Evolutionary conservation across 2,797 vertebrate species (phyloP).

Genomic region (Enteromius anoplus): DNA sequence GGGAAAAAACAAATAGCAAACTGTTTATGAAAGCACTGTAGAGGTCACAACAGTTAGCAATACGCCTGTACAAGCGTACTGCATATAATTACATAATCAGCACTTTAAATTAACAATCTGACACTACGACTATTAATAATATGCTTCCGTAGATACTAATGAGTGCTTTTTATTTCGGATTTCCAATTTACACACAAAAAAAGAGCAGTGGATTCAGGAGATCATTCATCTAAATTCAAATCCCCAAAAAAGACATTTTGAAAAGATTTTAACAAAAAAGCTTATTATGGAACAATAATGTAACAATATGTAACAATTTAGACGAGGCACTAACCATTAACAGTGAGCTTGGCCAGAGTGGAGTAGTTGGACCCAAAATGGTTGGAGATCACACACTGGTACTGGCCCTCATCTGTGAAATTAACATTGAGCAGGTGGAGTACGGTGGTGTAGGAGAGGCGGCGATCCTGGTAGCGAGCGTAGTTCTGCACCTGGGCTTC

Average conservation of each 20-base stretch:
- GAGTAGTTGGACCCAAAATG: constrained; percentile 97
- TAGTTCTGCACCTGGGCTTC: constrained; percentile 94
- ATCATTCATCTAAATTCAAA: background rate
- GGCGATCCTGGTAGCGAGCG: constrained; percentile 84
- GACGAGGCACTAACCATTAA: constrained; percentile 85
- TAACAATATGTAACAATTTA: background rate
- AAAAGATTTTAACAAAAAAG: background rate
- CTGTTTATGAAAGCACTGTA: background rate
- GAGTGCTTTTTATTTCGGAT: background rate
- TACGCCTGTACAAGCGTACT: constrained; percentile 14
- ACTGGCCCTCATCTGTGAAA: constrained; percentile 91
- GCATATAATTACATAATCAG: background rate
- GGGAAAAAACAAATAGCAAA: constrained; percentile 27
- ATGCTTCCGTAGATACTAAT: background rate
- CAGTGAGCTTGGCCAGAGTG: constrained; percentile 92
- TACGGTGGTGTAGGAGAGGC: constrained; percentile 84
- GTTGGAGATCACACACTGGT: constrained; percentile 98
- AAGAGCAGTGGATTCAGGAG: background rate
- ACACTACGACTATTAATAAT: background rate
- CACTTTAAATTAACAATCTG: background rate
- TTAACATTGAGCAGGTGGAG: constrained; percentile 87
- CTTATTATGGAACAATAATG: background rate
- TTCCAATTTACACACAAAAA: background rate
- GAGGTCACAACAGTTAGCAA: constrained; percentile 7
- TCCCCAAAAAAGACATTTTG: background rate